phyloP scores from a whole-genome alignment of 2,113 vertebrate genomes.

The Platichthys stellatus region DNA sequence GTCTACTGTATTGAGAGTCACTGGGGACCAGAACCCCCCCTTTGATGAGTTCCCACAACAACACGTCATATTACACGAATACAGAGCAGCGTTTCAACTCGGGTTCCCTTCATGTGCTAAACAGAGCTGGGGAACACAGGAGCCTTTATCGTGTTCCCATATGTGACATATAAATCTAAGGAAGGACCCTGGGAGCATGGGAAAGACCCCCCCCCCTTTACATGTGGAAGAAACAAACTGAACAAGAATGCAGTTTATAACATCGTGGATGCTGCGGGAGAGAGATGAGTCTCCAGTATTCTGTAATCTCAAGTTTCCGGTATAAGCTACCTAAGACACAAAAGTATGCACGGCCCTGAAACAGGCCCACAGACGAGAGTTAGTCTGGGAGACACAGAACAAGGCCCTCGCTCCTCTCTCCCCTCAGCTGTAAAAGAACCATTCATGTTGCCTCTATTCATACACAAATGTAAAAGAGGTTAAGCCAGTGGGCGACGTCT shows the following conservation, averaged over 20 bases:
- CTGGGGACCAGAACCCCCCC: background rate
- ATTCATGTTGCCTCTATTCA: conserved; percentile 78
- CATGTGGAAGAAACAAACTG: too few species aligned
- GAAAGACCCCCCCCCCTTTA: background rate
- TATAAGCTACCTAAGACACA: background rate
- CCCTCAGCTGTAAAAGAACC: conserved; percentile 64
- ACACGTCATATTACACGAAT: background rate
- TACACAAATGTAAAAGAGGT: conserved; percentile 77
- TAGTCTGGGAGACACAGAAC: conserved; percentile 19
- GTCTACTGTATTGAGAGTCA: background rate
- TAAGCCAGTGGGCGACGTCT: conserved; percentile 62
- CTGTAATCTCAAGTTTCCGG: background rate
- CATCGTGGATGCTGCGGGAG: background rate
- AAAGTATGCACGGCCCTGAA: conserved; percentile 13
- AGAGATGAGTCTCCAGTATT: background rate
- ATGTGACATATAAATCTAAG: background rate
- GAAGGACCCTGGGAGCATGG: background rate
- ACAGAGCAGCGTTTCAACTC: background rate
- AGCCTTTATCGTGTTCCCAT: background rate
- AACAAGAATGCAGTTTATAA: too few species aligned
- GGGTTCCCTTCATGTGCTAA: background rate
- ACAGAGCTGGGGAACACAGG: background rate
- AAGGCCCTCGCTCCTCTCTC: conserved; percentile 10
- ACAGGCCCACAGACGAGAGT: background rate
- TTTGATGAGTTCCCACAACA: background rate